Percentiles rank a stretch among this genome's conserved stretches.
These are phyloP conservation scores for Tupiocoris notatus DNA, from an alignment of 2,888 invertebrate species.

Conservation along the genomic window DNA sequence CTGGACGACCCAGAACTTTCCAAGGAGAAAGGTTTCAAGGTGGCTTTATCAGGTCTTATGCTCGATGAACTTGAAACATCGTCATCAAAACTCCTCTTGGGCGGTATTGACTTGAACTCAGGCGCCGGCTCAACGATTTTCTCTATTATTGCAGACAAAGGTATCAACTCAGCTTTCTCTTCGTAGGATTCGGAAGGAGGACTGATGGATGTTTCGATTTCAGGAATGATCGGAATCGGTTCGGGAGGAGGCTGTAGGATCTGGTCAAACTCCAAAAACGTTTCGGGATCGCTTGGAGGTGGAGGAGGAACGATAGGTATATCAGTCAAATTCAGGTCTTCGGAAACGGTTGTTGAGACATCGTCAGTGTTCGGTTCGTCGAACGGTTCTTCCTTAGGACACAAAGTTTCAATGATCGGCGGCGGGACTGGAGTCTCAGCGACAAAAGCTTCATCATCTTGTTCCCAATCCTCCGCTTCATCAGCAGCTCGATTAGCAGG, in stretches of 20 bases:
- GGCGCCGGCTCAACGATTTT: constrained; percentile 44
- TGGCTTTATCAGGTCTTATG: constrained; percentile 64
- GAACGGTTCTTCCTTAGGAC: not conserved
- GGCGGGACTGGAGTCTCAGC: constrained; percentile 21
- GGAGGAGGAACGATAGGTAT: constrained; percentile 33
- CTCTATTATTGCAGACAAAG: constrained; percentile 42
- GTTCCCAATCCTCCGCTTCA: constrained; percentile 48
- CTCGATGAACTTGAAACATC: constrained; percentile 53
- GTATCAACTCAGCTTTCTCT: constrained; percentile 35
- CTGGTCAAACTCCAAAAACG: constrained; percentile 4
- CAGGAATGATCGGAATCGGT: constrained; percentile 5
- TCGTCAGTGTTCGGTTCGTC: not conserved
- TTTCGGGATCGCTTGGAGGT: not conserved
- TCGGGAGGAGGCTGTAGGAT: constrained; percentile 7
- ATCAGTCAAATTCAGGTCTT: not conserved
- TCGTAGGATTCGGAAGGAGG: not conserved
- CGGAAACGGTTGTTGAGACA: not conserved
- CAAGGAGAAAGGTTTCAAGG: constrained; percentile 79
- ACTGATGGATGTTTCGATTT: constrained; percentile 25
- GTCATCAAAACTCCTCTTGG: constrained; percentile 51
- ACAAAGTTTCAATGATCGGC: not conserved
- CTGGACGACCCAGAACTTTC: constrained; percentile 85
- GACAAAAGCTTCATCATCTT: constrained; percentile 48
- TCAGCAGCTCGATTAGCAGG: constrained; percentile 45
- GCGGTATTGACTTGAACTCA: constrained; percentile 47